Percentiles rank a stretch among this genome's conserved stretches.
Conservation (phyloP, 2,888 invertebrate species). For the Xestia sexstrigata region DNA sequence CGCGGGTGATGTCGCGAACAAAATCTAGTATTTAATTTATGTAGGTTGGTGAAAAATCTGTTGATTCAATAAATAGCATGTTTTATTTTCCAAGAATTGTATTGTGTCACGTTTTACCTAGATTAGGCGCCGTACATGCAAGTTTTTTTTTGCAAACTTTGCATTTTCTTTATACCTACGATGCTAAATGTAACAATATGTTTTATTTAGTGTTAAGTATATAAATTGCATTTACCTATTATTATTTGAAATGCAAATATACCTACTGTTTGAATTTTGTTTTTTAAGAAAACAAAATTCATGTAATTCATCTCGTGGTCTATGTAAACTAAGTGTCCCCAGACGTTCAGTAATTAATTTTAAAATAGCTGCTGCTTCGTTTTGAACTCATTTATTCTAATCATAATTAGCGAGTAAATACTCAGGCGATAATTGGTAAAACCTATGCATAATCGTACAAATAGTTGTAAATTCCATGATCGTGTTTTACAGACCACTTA, state of each 20-base stretch:
- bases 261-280: not conserved
- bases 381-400: not conserved
- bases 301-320: not conserved
- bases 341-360: too few species aligned
- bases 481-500: slow-evolving; percentile 12
- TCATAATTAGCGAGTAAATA: slow-evolving; percentile 5
- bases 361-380: not conserved
- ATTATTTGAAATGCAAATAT: slow-evolving; percentile 13
- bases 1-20: not conserved
- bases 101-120: slow-evolving; percentile 45
- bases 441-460: not conserved
- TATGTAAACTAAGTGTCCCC: not conserved
- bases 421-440: not conserved
- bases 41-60: slow-evolving; percentile 41
- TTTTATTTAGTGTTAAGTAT: slow-evolving; percentile 4
- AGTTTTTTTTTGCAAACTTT: not conserved
- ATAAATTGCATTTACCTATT: not conserved
- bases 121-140: slow-evolving; percentile 13
- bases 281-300: not conserved
- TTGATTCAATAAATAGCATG: slow-evolving; percentile 35
- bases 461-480: slow-evolving; percentile 2
- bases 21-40: not conserved
- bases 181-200: slow-evolving; percentile 27
- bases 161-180: slow-evolving; percentile 6
- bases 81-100: slow-evolving; percentile 17